Base-by-base conservation (phyloP, 1,140 invertebrate genomes). In the Stratiolaelaps scimitus region DNA sequence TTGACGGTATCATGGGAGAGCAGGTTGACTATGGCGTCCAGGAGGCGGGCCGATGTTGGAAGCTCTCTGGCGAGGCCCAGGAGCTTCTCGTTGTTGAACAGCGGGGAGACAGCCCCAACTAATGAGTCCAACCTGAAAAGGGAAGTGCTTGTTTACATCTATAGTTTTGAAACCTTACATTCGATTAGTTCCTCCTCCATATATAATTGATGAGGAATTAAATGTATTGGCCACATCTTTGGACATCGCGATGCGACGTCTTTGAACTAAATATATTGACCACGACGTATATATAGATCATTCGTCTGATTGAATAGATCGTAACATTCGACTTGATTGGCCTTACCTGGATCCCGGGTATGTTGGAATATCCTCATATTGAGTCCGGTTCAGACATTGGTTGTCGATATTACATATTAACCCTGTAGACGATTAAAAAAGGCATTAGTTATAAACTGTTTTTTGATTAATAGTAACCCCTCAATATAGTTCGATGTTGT, bases 401-500 rank as follows among this genome's bases (percentile, higher is more conserved):
- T 71, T 71, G 45, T 72, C 71, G 15, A 72, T 67, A 56, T 72
- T 71, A 48, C 72, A 72, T n/a, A 72, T 69, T 43, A 71, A 44
- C n/a, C 70, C 53, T 60, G 26, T 4, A 28, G 15, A 6, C 15
- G 4, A 7, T 40, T 40, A 40, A 40, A n/a, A n/a, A n/a, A n/a
- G n/a, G 34, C 5, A 10, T 40, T 40, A 40, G 34, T 40, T 40
- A 10, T 6, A 10, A 40, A 10, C 5, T 10, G 34, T 40, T 40
- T 10, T 10, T 40, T 40, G 34, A 40, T 6, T 40, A 4, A 10
- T 6, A 40, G 34, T 6, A 6, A 10, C 34, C 10, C 34, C 34
- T 40, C 34, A 40, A 40, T 40, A 40, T 40, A 10, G 5, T 40
- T 40, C 34, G 34, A 40, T 40, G 10, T 40, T 40, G 34, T 10